Percentiles rank a stretch among this genome's conserved stretches.
phyloP scores from a whole-genome alignment of 2,888 invertebrate genomes.

The Cheilosia pagana region DNA sequence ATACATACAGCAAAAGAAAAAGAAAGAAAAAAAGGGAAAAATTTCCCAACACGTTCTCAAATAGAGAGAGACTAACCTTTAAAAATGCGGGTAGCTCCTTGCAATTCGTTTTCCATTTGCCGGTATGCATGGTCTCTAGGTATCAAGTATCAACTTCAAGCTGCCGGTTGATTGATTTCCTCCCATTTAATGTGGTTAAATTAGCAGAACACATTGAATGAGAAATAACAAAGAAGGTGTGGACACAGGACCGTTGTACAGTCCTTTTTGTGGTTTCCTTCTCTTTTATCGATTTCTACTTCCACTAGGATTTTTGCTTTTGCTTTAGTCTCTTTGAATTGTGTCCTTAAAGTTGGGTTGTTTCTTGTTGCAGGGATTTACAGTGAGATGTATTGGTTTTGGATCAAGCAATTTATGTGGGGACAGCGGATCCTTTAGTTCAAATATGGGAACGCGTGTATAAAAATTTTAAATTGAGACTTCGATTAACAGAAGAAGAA shows the following conservation, averaged over 20 bases:
- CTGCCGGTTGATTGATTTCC: slow-evolving; percentile 54
- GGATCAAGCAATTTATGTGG: too few relatives aligned
- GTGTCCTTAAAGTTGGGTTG: not conserved
- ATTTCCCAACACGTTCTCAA: not conserved
- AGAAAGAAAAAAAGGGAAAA: slow-evolving; percentile 8
- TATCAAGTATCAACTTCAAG: slow-evolving; percentile 12
- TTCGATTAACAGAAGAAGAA: too few relatives aligned
- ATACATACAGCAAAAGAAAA: too few relatives aligned
- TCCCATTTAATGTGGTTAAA: slow-evolving; percentile 55
- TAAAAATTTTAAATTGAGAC: too few relatives aligned
- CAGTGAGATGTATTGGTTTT: too few relatives aligned
- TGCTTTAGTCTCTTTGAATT: not conserved
- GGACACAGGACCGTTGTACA: slow-evolving; percentile 1
- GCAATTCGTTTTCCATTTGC: slow-evolving; percentile 18
- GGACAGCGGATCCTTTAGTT: too few relatives aligned
- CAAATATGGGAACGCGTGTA: too few relatives aligned
- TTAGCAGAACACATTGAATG: slow-evolving; percentile 43
- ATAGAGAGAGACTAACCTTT: not conserved
- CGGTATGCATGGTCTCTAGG: not conserved
- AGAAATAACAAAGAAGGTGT: slow-evolving; percentile 22
- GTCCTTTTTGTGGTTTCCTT: not conserved
- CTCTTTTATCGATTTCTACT: not conserved
- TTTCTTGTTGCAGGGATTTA: not conserved
- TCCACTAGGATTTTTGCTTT: not conserved
- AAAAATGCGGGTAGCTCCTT: slow-evolving; percentile 27